Evolutionary conservation across 2,113 vertebrate species (phyloP).

Genomic region (Hemicordylus capensis): DNA sequence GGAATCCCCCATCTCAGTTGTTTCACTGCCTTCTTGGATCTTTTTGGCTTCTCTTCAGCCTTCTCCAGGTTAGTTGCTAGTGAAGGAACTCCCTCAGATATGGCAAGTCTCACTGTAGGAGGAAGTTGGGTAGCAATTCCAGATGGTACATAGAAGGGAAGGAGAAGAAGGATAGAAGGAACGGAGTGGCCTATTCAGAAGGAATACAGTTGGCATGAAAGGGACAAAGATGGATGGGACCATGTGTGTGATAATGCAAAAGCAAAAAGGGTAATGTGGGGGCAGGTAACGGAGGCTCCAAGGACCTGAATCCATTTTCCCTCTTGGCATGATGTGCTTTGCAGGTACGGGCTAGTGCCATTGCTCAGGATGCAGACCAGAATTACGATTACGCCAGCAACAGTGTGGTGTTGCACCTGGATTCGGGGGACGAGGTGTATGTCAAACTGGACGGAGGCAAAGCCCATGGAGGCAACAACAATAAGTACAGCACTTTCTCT

Average conservation of each 20-base stretch:
- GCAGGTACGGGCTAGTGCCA: constrained; percentile 92
- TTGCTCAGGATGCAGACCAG: constrained; percentile 93
- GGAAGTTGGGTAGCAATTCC: neutral
- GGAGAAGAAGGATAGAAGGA: neutral
- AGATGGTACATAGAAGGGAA: neutral
- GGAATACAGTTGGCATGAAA: neutral
- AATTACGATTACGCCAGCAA: constrained; percentile 97
- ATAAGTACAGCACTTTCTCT: constrained; percentile 98
- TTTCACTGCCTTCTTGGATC: too few relatives aligned
- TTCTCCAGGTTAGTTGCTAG: neutral
- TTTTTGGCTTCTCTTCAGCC: neutral
- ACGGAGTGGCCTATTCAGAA: neutral
- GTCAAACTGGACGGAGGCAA: constrained; percentile 95
- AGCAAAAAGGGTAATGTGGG: neutral
- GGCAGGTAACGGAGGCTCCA: neutral
- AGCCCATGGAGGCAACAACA: constrained; percentile 94
- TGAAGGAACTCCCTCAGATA: neutral
- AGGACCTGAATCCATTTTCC: constrained; percentile 20
- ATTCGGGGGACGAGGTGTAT: constrained; percentile 92
- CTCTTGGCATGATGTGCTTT: constrained; percentile 6
- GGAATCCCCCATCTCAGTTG: too few relatives aligned
- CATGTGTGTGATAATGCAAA: neutral
- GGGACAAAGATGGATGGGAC: too few relatives aligned
- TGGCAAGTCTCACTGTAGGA: neutral
- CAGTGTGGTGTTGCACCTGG: constrained; percentile 93